A percentile compares a stretch with the other conserved stretches of the same genome.
Conservation (phyloP, 1,140 invertebrate species). For the Lysiphlebus fabarum region DNA sequence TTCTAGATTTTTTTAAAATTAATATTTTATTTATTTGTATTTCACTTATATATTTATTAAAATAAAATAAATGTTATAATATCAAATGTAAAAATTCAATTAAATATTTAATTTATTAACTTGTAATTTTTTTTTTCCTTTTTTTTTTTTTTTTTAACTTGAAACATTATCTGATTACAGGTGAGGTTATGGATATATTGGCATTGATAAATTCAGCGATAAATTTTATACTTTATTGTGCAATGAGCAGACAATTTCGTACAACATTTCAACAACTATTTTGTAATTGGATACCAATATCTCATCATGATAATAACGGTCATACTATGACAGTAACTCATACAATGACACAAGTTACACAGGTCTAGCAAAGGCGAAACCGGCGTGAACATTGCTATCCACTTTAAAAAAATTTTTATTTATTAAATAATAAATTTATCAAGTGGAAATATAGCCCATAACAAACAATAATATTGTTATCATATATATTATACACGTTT, state of each 20-base stretch:
- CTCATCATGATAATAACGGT: constrained; percentile 55
- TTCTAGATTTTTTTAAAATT: too few species aligned
- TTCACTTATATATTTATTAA: too few species aligned
- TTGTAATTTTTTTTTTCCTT: too few species aligned
- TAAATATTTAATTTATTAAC: too few species aligned
- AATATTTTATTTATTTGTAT: too few species aligned
- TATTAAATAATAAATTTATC: background rate
- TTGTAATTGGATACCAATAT: constrained; percentile 62
- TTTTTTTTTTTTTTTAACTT: too few species aligned
- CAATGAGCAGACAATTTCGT: constrained; percentile 95
- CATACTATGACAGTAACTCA: constrained; percentile 50
- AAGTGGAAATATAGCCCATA: too few species aligned
- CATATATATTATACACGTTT: too few species aligned
- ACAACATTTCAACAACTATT: constrained; percentile 76
- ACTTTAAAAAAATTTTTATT: constrained; percentile 14
- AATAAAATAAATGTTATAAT: too few species aligned
- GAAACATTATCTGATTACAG: constrained; percentile 59
- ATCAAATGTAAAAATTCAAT: too few species aligned
- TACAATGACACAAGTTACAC: constrained; percentile 59
- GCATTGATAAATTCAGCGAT: constrained; percentile 94
- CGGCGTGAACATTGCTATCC: constrained; percentile 30
- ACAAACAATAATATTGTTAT: background rate
- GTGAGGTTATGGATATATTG: constrained; percentile 88
- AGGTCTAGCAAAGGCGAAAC: constrained; percentile 54
- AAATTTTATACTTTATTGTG: constrained; percentile 97